Base-by-base conservation (phyloP, 2,888 invertebrate genomes). In the Strigamia maritima region DNA sequence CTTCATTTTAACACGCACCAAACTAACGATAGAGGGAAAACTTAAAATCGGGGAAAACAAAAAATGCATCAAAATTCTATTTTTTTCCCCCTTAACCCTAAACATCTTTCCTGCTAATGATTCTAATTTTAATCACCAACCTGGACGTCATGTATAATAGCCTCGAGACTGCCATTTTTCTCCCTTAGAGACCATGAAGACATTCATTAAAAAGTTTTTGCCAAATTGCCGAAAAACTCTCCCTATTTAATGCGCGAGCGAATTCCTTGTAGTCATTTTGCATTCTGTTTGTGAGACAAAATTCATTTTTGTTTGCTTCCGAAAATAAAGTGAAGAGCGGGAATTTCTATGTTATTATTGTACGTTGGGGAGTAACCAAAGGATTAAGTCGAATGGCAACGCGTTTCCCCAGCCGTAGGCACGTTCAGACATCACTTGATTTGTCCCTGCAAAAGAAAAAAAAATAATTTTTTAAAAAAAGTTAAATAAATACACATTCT, bases 241-340 rank as follows among this genome's bases (percentile, higher is more conserved):
- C 24, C 65, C 65, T 65, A 6, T 60, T 60, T 60, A 60, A 60
- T 60, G 60, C 44, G 60, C 8, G n/a, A 31, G 44, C 44, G 60
- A 60, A 65, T 65, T 65, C 65, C 65, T 65, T 16, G 26, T 65
- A 65, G 65, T 65, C 65, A 65, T 65, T 65, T 1, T 65, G 65
- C 65, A 65, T 65, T 65, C 65, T 65, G 65, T 65, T 65, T 65
- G 65, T 65, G 65, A 65, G 65, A 65, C 65, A 65, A 65, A 65
- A 65, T 65, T 65, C 65, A 65, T 65, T 65, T 65, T 26, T 65
- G 65, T 65, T 65, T 65, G 65, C 65, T 65, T 65, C 24, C 65
- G 24, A 65, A 65, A 24, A 60, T 60, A 22, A 22, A 22, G 60
- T 19, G 60, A 60, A 22, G 49, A 10, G 60, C 19, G 19, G 26